Evolutionary conservation across 92 coral and sea anemone species (phyloP), one percentile per base, ranked within the genome.

Genomic region (Blastomussa wellsi): DNA sequence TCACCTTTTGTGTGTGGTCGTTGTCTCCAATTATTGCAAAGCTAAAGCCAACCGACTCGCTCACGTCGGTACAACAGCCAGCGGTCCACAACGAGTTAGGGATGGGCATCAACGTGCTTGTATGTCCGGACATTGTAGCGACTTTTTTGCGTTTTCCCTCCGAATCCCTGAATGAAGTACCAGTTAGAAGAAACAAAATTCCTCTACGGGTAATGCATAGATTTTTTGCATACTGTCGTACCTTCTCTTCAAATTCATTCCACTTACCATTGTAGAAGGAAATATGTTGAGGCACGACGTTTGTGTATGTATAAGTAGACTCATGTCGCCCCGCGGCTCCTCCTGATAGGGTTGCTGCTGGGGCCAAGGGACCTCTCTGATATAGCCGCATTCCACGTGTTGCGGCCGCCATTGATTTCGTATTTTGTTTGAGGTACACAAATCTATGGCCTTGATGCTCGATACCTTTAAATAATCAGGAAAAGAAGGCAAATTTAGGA

Each of bases 1-100:
- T 14, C 1, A 1, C 65, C 0, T 10, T 11, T 11, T 1, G n/a
- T 22, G 7, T 6, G 2, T 5, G 68, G 11, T 37, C 51, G 32
- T 79, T 79, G 83, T 79, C 39, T 38, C 83, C 83, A 62, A 79
- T 79, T 26, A 79, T 74, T 62, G 83, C 83, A 79, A 79, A 79
- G 5, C 29, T 65, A 29, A 16, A 0, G 2, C n/a, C n/a, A 24
- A 33, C 0, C 24, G 3, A 41, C 37, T 39, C 24, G n/a, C 29
- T 24, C 19, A 20, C 7, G 14, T 0, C 2, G n/a, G 42, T 1
- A 62, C 74, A 62, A 74, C 60, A 41, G n/a, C 83, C 83, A 12
- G 73, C 74, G 15, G 83, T 79, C 83, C 83, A 79, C 57, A 79
- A 0, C n/a, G 74, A 64, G 10, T 62, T 79, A 0, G 83, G 74